Conservation (phyloP, 2,797 vertebrate genomes). For the Tragopan temminckii region DNA sequence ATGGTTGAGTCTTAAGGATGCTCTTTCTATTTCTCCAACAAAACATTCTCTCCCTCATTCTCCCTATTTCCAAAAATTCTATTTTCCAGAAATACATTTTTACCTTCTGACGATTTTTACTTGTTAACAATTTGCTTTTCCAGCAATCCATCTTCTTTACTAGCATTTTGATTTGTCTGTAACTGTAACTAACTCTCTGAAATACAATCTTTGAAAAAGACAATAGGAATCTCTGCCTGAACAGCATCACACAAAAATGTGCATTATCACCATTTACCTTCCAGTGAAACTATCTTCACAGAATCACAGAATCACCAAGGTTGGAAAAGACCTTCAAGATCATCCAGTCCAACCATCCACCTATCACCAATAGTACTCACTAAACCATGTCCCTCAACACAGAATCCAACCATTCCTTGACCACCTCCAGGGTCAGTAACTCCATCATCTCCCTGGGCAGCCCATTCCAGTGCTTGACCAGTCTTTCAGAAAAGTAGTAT, state of each 20-base stretch:
- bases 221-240: not conserved
- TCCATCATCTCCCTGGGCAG: too few species aligned
- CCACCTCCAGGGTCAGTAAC: too few species aligned
- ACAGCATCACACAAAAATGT: not conserved
- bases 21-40: not conserved
- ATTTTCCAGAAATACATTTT: not conserved
- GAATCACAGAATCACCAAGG: too few species aligned
- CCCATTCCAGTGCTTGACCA: too few species aligned
- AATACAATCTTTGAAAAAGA: not conserved
- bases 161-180: not conserved
- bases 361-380: too few species aligned
- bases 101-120: not conserved
- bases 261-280: not conserved
- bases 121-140: not conserved
- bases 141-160: not conserved
- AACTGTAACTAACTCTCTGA: not conserved
- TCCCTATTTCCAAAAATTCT: not conserved
- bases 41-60: not conserved
- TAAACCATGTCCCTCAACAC: too few species aligned
- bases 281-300: not conserved
- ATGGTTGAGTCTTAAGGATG: not conserved
- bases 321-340: too few species aligned
- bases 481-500: too few species aligned
- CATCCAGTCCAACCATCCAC: too few species aligned
- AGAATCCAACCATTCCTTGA: too few species aligned